Conservation (phyloP, 2,797 vertebrate genomes). For the Todus mexicanus region DNA sequence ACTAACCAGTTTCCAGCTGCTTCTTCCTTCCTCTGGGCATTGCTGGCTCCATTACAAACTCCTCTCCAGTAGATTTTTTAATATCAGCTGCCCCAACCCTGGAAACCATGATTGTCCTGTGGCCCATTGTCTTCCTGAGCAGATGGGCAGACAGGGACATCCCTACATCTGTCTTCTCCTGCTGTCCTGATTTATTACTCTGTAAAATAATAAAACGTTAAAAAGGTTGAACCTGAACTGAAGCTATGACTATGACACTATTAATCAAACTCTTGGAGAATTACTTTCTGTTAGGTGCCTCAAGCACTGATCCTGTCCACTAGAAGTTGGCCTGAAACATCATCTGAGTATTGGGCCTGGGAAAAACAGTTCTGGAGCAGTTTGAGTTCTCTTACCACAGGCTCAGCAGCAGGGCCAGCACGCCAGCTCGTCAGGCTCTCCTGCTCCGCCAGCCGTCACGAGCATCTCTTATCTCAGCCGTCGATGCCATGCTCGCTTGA, state of each 20-base stretch:
- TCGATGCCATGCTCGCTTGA: constrained; percentile 75
- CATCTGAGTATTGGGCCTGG: background rate
- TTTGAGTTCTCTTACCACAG: background rate
- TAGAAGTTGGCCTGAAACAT: constrained; percentile 45
- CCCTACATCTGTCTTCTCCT: constrained; percentile 46
- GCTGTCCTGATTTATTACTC: constrained; percentile 64
- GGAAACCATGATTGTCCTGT: background rate
- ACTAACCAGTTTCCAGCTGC: background rate
- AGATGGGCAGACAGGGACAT: background rate
- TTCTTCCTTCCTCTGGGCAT: background rate
- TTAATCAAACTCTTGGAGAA: constrained; percentile 69
- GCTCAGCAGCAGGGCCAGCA: too few relatives aligned
- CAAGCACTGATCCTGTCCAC: constrained; percentile 31
- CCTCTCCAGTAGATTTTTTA: background rate
- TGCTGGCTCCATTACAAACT: background rate
- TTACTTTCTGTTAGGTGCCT: constrained; percentile 49
- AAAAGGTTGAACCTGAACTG: constrained; percentile 71
- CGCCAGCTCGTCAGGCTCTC: background rate
- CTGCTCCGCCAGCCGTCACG: background rate
- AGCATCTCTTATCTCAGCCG: background rate
- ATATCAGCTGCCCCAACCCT: background rate
- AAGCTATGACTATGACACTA: constrained; percentile 59
- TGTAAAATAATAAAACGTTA: constrained; percentile 71
- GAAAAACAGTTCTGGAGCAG: background rate
- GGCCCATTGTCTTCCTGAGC: constrained; percentile 8